Evolutionary conservation across 2,888 invertebrate species (phyloP).

Genomic region (Aporophyla lueneburgensis): DNA sequence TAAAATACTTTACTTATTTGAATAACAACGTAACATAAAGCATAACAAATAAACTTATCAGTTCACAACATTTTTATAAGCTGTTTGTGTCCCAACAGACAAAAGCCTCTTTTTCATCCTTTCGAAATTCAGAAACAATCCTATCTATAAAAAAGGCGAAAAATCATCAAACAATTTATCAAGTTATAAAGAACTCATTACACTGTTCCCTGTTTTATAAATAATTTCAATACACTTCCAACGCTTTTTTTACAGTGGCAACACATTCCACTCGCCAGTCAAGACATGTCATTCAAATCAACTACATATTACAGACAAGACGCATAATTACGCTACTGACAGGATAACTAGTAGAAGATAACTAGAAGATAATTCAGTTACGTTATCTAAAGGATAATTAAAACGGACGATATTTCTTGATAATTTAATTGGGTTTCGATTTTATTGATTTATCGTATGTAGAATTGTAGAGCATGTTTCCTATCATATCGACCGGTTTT

Average conservation of each 20-base stretch:
- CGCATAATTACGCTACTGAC: slow-evolving; percentile 50
- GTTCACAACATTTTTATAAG: not conserved
- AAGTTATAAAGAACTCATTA: slow-evolving; percentile 12
- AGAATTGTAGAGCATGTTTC: slow-evolving; percentile 16
- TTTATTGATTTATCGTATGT: slow-evolving; percentile 49
- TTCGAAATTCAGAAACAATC: not conserved
- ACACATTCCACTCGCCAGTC: slow-evolving; percentile 19
- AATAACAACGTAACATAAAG: too few species aligned
- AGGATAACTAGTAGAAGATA: slow-evolving; percentile 57
- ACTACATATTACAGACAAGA: slow-evolving; percentile 38
- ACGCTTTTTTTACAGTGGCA: slow-evolving; percentile 48
- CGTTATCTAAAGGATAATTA: slow-evolving; percentile 54
- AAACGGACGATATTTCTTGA: slow-evolving; percentile 55
- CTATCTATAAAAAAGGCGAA: not conserved
- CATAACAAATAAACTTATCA: not conserved
- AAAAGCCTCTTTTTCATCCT: not conserved
- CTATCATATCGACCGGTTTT: slow-evolving; percentile 13
- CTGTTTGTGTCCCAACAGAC: not conserved
- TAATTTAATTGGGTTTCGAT: slow-evolving; percentile 50
- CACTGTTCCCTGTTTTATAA: slow-evolving; percentile 27
- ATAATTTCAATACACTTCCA: not conserved
- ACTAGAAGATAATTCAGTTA: slow-evolving; percentile 50
- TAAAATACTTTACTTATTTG: too few species aligned
- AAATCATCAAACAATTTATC: not conserved
- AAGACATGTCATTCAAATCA: slow-evolving; percentile 54